phyloP scores from a whole-genome alignment of 1,140 invertebrate genomes.

The Diachasma alloeum region DNA sequence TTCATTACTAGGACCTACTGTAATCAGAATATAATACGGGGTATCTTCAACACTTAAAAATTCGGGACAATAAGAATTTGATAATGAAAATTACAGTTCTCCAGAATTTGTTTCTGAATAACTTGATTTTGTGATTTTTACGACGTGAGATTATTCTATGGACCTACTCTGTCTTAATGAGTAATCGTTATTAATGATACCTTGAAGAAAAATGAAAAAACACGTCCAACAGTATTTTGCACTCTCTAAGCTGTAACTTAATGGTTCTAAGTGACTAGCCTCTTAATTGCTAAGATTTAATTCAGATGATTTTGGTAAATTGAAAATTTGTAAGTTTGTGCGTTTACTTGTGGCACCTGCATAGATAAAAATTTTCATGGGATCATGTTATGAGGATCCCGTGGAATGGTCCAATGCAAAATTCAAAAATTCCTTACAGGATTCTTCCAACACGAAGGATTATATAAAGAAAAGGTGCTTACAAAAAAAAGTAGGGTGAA shows the following conservation, averaged over 20 bases:
- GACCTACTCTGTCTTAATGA: neutral
- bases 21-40: neutral
- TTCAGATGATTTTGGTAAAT: neutral
- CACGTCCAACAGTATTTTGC: constrained; percentile 1
- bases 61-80: neutral
- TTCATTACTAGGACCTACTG: neutral
- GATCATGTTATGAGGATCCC: too few species aligned
- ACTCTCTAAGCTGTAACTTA: neutral
- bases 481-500: too few species aligned
- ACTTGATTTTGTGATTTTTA: neutral
- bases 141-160: neutral
- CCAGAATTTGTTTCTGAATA: neutral
- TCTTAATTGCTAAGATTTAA: neutral
- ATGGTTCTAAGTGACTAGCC: neutral
- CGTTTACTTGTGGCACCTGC: too few species aligned
- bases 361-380: too few species aligned
- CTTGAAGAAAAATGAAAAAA: neutral
- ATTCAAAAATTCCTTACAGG: too few species aligned
- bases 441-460: too few species aligned
- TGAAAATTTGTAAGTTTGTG: neutral
- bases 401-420: too few species aligned
- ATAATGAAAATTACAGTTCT: neutral
- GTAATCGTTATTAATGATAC: neutral
- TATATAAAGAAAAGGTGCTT: too few species aligned
- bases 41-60: neutral